Percentiles rank a stretch among this genome's conserved stretches.
Conservation (phyloP, 2,888 invertebrate species). For the Celastrina argiolus region DNA sequence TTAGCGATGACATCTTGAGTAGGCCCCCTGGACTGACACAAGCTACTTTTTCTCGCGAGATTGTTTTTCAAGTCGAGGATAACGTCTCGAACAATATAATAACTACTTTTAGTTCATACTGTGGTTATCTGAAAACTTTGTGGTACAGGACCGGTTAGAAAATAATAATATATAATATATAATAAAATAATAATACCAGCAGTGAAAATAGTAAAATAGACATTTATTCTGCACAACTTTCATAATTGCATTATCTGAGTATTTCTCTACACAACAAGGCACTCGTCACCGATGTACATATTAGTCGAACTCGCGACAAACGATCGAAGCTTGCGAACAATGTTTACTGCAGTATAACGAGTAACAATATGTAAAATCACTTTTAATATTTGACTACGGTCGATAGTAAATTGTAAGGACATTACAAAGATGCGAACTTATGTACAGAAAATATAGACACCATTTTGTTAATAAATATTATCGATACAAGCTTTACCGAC, state of each 20-base stretch:
- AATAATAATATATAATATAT: no score
- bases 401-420: background rate
- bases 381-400: no score
- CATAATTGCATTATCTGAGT: conserved; percentile 67
- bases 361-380: no score
- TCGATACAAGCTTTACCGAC: background rate
- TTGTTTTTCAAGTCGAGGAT: no score
- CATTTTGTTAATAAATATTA: background rate
- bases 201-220: conserved; percentile 78
- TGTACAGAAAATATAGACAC: background rate
- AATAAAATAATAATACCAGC: conserved; percentile 66
- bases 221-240: conserved; percentile 71
- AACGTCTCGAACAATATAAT: no score
- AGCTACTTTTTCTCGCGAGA: no score
- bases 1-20: no score
- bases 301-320: conserved; percentile 7
- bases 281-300: conserved; percentile 41
- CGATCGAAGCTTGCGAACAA: background rate
- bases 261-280: conserved; percentile 66
- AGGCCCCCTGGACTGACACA: no score
- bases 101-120: no score
- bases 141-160: no score
- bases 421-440: background rate
- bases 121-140: no score
- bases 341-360: background rate